Evolutionary conservation across 2,113 vertebrate genomes (phyloP), one percentile per base, ranked within the genome.

Genomic region (Vicugna pacos): DNA sequence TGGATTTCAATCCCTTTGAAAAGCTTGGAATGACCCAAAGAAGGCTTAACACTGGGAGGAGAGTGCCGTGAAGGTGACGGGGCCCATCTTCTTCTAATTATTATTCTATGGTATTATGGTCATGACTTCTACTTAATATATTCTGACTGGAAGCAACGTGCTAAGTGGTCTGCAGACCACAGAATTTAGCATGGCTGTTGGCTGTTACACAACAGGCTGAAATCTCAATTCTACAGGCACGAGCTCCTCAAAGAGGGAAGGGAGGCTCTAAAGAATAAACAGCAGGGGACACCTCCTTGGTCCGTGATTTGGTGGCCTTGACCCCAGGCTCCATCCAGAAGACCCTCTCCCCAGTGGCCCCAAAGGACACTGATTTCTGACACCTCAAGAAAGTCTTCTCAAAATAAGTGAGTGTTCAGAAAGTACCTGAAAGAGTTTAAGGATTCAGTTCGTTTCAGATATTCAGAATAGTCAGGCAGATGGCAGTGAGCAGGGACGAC

Each of bases 131-230:
- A 28, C 58, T 91, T 96, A 88, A 67, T 95, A 6, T 35, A 91
- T 79, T 96, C 76, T 96, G 89, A 91, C 73, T 50, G n/a, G 82
- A 64, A 93, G 92, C 91, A 75, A 96, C 8, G 69, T 91, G 89
- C 86, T 70, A 79, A 96, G 69, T 86, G 82, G 60, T 93, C 56
- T 58, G 28, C 32, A 52, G 67, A 93, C 73, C 89, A 86, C 79
- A 96, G 73, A 85, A 69, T 62, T 73, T 75, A 94, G 65, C 19
- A 14, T 73, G 81, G 60, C 46, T 87, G 11, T 76, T 85, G 84
- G 58, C 72, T 50, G 1, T 73, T 86, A 38, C 6, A 17, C 82
- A 83, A 16, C 22, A 64, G 54, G 6, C 19, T 52, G 30, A 69
- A 85, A 91, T 76, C 65, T 94, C 46, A 64, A 86, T 93, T 93